Conservation (phyloP, 2,113 vertebrate species). For the Tenebrosternarchus preto region DNA sequence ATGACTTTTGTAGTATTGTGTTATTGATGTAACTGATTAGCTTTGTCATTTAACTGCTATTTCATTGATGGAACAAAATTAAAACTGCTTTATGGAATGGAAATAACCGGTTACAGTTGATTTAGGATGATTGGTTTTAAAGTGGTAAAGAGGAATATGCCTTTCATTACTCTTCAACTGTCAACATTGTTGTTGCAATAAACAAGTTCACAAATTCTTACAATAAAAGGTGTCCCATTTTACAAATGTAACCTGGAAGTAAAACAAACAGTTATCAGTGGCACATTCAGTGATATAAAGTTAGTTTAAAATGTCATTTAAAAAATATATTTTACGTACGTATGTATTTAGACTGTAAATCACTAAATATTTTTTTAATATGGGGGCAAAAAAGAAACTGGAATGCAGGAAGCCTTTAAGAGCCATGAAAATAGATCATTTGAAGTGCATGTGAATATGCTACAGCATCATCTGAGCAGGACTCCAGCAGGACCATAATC, state of each 20-base stretch:
- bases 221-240: neutral
- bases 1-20: constrained; percentile 49
- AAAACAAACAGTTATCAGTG: neutral
- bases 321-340: too few relatives aligned
- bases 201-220: neutral
- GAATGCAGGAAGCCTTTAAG: neutral
- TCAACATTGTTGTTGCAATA: neutral
- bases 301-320: too few relatives aligned
- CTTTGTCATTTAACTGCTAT: constrained; percentile 28
- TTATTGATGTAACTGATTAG: constrained; percentile 42
- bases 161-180: neutral
- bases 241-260: neutral
- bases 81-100: constrained; percentile 45
- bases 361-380: too few relatives aligned
- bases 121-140: constrained; percentile 24
- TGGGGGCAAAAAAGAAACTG: too few relatives aligned
- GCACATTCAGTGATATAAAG: too few relatives aligned
- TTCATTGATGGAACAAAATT: constrained; percentile 33
- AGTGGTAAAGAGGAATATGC: neutral
- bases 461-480: neutral
- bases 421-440: neutral
- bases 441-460: neutral
- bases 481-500: neutral
- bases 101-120: constrained; percentile 56
- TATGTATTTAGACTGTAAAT: too few relatives aligned